These are phyloP conservation scores for Baronia brevicornis DNA, from an alignment of 2,888 invertebrate species.

Conservation along the genomic window DNA sequence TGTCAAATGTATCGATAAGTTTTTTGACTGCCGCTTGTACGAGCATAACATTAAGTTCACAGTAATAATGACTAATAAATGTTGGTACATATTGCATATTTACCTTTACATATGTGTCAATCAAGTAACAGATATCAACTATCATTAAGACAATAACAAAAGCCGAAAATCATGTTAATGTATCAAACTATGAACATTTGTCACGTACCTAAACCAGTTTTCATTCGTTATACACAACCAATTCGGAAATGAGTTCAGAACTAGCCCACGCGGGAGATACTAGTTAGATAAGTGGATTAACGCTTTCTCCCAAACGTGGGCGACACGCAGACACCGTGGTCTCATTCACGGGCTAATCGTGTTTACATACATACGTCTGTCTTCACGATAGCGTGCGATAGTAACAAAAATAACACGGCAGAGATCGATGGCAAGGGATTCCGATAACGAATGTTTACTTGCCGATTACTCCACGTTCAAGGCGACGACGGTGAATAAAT, in stretches of 20 bases:
- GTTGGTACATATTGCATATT: no score
- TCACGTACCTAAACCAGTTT: no score
- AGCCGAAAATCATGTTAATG: no score
- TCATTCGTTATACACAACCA: neutral
- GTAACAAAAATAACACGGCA: constrained; percentile 39
- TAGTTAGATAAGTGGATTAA: constrained; percentile 13
- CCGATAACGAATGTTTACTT: constrained; percentile 67
- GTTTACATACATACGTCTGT: constrained; percentile 42
- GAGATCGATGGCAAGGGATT: constrained; percentile 48
- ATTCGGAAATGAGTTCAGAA: constrained; percentile 1
- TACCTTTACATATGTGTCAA: no score
- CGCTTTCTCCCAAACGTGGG: constrained; percentile 65
- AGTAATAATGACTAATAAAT: no score
- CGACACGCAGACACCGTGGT: constrained; percentile 35
- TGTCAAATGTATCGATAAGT: no score
- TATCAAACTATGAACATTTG: no score
- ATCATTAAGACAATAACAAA: no score
- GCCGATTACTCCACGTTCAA: constrained; percentile 54
- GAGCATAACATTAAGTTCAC: no score
- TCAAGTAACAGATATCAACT: no score
- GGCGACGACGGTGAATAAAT: constrained; percentile 37
- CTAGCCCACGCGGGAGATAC: constrained; percentile 9
- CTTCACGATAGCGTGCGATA: constrained; percentile 19
- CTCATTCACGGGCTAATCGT: constrained; percentile 47
- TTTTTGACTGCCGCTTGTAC: no score